Evolutionary conservation across 2,113 vertebrate genomes (phyloP).

Genomic region (zebrafish (Danio rerio)): DNA sequence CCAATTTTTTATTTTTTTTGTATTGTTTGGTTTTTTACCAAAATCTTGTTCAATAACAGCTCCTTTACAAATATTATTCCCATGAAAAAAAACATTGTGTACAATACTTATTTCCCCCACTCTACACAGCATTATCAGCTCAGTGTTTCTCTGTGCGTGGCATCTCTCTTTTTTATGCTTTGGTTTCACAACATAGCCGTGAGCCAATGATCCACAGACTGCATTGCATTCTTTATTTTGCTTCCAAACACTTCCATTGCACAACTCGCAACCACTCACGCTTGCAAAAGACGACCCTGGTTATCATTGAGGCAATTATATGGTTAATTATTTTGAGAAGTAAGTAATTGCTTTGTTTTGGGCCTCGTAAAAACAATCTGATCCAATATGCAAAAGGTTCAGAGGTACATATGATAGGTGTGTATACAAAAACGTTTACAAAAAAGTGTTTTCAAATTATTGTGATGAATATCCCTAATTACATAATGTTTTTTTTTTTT

Average conservation of each 20-base stretch:
- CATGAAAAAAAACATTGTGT: too few species aligned
- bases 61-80: too few species aligned
- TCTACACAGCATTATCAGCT: not conserved
- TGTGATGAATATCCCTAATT: not conserved
- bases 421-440: not conserved
- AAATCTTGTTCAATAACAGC: too few species aligned
- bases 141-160: not conserved
- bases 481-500: too few species aligned
- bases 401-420: too few species aligned
- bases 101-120: too few species aligned
- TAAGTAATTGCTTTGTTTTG: not conserved
- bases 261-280: constrained; percentile 26
- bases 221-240: constrained; percentile 15
- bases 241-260: constrained; percentile 34
- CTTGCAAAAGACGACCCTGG: not conserved
- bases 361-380: not conserved
- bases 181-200: constrained; percentile 46
- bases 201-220: constrained; percentile 31
- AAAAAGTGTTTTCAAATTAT: not conserved
- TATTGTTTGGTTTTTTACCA: too few species aligned
- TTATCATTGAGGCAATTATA: not conserved
- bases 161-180: constrained; percentile 13
- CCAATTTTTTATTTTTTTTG: too few species aligned
- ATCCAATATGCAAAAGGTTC: not conserved
- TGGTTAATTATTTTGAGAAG: not conserved